Evolutionary conservation across 2,888 invertebrate genomes (phyloP), one percentile per base, ranked within the genome.

Genomic region (Sphaerophoria rueppellii): DNA sequence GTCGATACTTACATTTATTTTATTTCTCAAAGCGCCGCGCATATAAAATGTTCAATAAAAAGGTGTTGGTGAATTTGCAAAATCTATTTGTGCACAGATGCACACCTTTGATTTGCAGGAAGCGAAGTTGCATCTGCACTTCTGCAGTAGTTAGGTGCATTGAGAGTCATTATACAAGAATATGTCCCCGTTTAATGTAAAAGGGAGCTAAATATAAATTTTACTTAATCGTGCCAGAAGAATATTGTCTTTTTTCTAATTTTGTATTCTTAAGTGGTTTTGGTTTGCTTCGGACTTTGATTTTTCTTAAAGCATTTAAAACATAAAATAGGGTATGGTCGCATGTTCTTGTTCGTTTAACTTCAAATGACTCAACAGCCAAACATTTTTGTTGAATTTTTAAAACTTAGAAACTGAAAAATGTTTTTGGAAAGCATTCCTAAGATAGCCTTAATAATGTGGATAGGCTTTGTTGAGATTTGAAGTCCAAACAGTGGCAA

Each of bases 41-140:
- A 80, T 54, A 60, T 72, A 72, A 72, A 78, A 80, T 61, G 46
- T 73, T 54, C 58, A 24, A 24, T 70, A 57, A 73, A 76, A 77
- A 70, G 81, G 81, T 81, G 70, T 81, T 85, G 48, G 81, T 85
- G 77, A 40, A 52, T 58, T 79, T 35, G 6, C 65, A 43, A 57
- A 75, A 71, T 79, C 73, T 77, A 82, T 73, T 73, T 61, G 71
- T 70, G 74, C 74, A 83, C 70, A 83, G 75, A 83, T 85, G 75
- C 76, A 81, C 81, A 85, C 85, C 85, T 85, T 77, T 81, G 73
- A 54, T 81, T 76, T 63, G 69, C 57, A 81, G 76, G 85, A 81
- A 81, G 65, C 73, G 40, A 70, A 70, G 73, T 73, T 73, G 81
- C 81, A 81, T 85, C 80, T 77, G 85, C 73, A 24, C 24, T 24